phyloP scores from a whole-genome alignment of 1,140 invertebrate genomes.

The Pentalonia nigronervosa region DNA sequence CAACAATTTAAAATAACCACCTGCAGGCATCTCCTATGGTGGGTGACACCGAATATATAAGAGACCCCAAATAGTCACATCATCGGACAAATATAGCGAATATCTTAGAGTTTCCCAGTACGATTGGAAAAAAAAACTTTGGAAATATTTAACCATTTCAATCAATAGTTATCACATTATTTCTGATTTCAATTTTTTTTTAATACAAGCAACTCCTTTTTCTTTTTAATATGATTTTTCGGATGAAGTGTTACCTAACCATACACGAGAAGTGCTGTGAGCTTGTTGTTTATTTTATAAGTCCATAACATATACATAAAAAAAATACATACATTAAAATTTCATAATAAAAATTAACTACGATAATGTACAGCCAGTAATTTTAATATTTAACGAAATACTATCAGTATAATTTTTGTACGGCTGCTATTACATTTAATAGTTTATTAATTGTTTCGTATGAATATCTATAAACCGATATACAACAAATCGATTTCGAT shows the following conservation, averaged over 20 bases:
- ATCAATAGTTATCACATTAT: not conserved
- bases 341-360: not conserved
- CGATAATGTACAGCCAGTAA: not conserved
- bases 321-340: not conserved
- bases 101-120: not conserved
- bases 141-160: not conserved
- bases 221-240: not conserved
- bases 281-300: not conserved
- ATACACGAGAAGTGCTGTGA: not conserved
- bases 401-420: not conserved
- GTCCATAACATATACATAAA: not conserved
- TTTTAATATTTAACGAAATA: not conserved
- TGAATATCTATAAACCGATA: not conserved
- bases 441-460: not conserved
- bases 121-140: not conserved
- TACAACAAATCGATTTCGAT: not conserved
- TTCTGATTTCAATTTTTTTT: not conserved
- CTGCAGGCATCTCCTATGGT: too few species aligned
- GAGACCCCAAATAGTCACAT: too few species aligned
- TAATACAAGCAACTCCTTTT: not conserved
- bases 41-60: too few species aligned
- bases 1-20: too few species aligned
- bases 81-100: too few species aligned
- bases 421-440: not conserved
- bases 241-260: too few species aligned